Conservation (phyloP, 2,888 invertebrate species). For the Trichopria drosophilae region DNA sequence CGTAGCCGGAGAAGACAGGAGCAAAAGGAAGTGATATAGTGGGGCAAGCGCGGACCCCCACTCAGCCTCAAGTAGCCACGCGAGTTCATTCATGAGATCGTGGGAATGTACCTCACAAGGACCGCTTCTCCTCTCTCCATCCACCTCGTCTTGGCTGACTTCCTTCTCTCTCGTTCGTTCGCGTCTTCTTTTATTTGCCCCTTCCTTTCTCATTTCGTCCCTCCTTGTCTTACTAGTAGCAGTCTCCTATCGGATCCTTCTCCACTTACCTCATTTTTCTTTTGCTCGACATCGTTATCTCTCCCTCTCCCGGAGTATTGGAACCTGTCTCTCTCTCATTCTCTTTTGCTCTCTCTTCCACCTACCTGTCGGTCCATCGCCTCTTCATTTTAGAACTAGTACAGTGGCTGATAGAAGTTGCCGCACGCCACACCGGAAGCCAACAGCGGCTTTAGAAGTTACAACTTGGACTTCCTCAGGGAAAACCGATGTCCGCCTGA, state of each 20-base stretch:
- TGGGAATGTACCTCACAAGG: constrained; percentile 55
- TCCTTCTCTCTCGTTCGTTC: constrained; percentile 11
- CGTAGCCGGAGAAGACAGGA: constrained; percentile 15
- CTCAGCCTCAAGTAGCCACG: constrained; percentile 52
- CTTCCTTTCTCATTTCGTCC: constrained; percentile 15
- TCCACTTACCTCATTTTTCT: no score
- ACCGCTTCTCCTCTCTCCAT: constrained; percentile 49
- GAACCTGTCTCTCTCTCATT: constrained; percentile 7
- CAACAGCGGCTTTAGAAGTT: no score
- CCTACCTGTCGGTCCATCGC: constrained; percentile 5
- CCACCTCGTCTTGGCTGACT: constrained; percentile 5
- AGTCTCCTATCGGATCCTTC: no score
- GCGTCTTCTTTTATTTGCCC: constrained; percentile 19
- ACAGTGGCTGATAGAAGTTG: constrained; percentile 51
- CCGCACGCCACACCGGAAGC: constrained; percentile 39
- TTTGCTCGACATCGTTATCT: constrained; percentile 35
- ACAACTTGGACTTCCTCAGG: constrained; percentile 33
- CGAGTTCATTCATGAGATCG: constrained; percentile 60
- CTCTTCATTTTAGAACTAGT: constrained; percentile 34
- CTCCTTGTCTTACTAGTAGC: constrained; percentile 26
- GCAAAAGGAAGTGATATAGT: constrained; percentile 27
- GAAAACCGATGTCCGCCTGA: no score
- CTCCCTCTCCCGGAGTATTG: constrained; percentile 14
- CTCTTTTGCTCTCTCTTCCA: constrained; percentile 12
- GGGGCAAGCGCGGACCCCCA: constrained; percentile 40